Evolutionary conservation across 1,140 invertebrate species (phyloP), one percentile per base, ranked within the genome.

Genomic region (Phortica variegata): DNA sequence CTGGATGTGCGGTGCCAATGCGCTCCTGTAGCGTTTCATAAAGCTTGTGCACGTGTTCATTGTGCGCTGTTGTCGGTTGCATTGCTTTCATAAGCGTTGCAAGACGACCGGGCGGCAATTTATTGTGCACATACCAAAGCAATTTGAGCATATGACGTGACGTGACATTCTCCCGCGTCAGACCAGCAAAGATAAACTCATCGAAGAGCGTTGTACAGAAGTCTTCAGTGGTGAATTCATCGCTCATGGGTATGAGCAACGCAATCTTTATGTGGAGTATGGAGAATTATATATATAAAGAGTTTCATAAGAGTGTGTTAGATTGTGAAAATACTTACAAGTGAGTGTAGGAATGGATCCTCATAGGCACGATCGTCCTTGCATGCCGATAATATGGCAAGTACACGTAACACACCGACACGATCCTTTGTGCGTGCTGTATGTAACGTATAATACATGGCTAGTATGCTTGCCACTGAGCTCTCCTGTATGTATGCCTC

Each of bases 171-270:
- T 97, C 93, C 49, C 87, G 83, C 5, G 84, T 84, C 26, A 96
- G 80, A 0, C 90, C 90, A 36, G 92, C 89, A 76, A 94, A 91
- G 56, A 97, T 91, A 72, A 97, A 97, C 77, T 97, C 94, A 79
- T 97, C 94, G 80, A 98, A 97, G 13, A 97, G 84, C 1, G 92
- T 91, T 1, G 91, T 94, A 78, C 93, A 97, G 69, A 97, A 97
- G 55, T 96, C 93, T 80, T 96, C 93, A 4, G 89, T 87, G 52
- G 87, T 81, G 75, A 97, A 97, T 75, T 97, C 94, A 57, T 97
- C 95, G 2, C 85, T 83, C 81, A 96, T 87, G 39, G 90, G 87
- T 57, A 96, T 89, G 1, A 98, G 79, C 31, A 91, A 74, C 2
- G 90, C 87, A n/a, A 96, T 85, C 85, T 87, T 54, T 3, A 66